phyloP scores from a whole-genome alignment of 2,888 invertebrate species.

The Galeruca laticollis region DNA sequence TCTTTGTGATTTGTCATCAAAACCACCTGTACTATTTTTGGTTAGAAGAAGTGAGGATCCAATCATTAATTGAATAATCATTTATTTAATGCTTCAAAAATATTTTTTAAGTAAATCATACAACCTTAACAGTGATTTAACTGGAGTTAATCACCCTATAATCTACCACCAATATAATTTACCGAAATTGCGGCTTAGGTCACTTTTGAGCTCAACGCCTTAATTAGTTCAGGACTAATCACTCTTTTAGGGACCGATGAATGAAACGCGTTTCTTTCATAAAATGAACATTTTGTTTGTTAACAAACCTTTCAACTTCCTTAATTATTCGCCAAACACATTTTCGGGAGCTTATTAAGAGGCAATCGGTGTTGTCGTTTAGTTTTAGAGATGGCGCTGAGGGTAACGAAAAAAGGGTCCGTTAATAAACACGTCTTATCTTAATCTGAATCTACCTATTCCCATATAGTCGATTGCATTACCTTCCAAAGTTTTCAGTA shows the following conservation, averaged over 20 bases:
- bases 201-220: no score
- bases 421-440: constrained; percentile 11
- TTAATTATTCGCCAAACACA: not conserved
- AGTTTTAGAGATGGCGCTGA: no score
- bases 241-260: not conserved
- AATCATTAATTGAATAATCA: no score
- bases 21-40: no score
- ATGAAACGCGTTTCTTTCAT: not conserved
- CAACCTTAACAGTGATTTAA: no score
- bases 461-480: constrained; percentile 1
- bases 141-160: no score
- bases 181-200: no score
- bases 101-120: no score
- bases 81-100: no score
- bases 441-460: not conserved
- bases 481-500: constrained; percentile 1
- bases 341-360: not conserved
- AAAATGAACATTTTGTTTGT: not conserved
- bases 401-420: not conserved
- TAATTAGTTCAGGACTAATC: not conserved
- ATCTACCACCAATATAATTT: no score
- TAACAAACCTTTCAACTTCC: not conserved
- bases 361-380: not conserved
- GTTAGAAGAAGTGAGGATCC: no score
- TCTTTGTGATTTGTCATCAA: no score